These are phyloP conservation scores for Patella pellucida DNA, from an alignment of 2,888 invertebrate species.

Conservation along the genomic window DNA sequence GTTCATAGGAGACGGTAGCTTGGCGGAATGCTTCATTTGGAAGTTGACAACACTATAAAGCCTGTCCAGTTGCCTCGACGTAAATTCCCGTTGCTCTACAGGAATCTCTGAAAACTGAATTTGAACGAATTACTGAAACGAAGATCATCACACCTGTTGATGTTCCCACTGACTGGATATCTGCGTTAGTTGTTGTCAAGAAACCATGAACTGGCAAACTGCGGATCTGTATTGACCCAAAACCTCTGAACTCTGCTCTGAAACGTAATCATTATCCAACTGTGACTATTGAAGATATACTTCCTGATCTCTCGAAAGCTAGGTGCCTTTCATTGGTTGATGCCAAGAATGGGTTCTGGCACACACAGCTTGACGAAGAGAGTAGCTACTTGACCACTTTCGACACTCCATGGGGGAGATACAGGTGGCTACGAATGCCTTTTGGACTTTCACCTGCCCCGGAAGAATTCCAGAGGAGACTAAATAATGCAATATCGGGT, in stretches of 20 bases:
- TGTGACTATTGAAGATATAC: conserved; percentile 22
- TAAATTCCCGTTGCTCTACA: conserved; percentile 11
- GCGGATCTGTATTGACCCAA: conserved; percentile 34
- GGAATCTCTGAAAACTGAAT: background rate
- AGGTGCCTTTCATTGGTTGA: conserved; percentile 20
- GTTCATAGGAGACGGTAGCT: conserved; percentile 7
- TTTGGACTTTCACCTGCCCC: conserved; percentile 39
- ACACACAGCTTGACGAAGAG: conserved; percentile 30
- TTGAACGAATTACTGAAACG: background rate
- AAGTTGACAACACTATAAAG: background rate
- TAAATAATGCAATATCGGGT: conserved; percentile 21
- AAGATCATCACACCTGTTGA: conserved; percentile 23
- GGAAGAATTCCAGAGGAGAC: conserved; percentile 38
- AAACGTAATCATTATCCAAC: conserved; percentile 28
- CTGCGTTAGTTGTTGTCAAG: conserved; percentile 29
- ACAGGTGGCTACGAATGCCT: conserved; percentile 38
- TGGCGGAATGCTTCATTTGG: conserved; percentile 7
- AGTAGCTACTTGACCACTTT: conserved; percentile 38
- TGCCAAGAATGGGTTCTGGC: conserved; percentile 34
- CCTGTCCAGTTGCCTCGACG: background rate
- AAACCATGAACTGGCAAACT: conserved; percentile 22
- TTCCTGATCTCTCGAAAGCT: conserved; percentile 19
- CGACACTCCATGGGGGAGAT: conserved; percentile 40
- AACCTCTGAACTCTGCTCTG: conserved; percentile 31
- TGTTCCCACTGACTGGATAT: conserved; percentile 39